These are phyloP conservation scores for Pachydiplax longipennis DNA, from an alignment of 2,888 invertebrate species.

Conservation along the genomic window DNA sequence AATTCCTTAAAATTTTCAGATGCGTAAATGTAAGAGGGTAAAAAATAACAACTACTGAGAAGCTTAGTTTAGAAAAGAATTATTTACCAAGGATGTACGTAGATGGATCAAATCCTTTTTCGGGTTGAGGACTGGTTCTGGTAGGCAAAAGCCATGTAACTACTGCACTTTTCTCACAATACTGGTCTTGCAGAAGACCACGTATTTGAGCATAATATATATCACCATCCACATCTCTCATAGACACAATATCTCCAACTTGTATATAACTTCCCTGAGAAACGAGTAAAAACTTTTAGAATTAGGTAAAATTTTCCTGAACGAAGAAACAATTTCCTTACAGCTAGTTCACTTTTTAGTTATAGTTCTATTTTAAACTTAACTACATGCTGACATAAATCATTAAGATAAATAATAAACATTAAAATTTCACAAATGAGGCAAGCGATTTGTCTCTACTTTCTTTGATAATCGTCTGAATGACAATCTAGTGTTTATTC, in stretches of 20 bases:
- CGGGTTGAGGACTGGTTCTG: constrained; percentile 76
- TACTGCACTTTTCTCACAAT: constrained; percentile 91
- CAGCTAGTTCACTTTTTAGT: background rate
- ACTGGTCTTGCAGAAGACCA: constrained; percentile 89
- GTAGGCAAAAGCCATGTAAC: constrained; percentile 93
- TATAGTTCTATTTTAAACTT: background rate
- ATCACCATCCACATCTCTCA: constrained; percentile 76
- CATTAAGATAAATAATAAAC: no score
- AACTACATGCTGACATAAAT: no score
- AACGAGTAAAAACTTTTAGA: constrained; percentile 48
- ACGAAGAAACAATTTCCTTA: background rate
- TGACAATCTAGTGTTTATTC: no score
- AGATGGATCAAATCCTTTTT: constrained; percentile 83
- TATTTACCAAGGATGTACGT: constrained; percentile 83
- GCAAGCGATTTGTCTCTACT: no score
- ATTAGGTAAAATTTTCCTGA: background rate
- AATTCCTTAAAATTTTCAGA: no score
- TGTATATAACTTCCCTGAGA: constrained; percentile 79
- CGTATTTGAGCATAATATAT: constrained; percentile 89
- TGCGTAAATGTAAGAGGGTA: no score
- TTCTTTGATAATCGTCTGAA: no score
- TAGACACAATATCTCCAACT: constrained; percentile 89
- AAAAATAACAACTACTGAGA: no score
- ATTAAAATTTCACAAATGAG: no score
- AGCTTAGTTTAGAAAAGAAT: background rate